Base-by-base conservation (phyloP, 1,140 invertebrate genomes). In the Papilio glaucus region DNA sequence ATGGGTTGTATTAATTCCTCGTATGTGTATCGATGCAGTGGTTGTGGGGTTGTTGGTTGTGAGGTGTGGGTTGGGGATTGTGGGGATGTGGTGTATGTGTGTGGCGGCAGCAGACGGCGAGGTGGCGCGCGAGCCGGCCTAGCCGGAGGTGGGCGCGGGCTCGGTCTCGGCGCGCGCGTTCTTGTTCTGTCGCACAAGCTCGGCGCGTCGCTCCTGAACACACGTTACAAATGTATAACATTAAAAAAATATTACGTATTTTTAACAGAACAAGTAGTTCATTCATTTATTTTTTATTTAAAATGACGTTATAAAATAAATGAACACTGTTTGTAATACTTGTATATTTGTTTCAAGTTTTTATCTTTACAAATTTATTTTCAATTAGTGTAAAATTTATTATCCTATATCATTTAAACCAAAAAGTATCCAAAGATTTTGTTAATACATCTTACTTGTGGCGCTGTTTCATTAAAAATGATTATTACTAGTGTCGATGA, bases 171-270 rank as follows among this genome's bases (percentile, higher is more conserved):
- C 87, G 84, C 86, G 92, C 76, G 95, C 94, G 76, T 95, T 95
- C 93, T 97, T 97, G 88, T 98, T 98, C 93, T 97, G 96, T 81
- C 97, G 96, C 73, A 98, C 97, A 77, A 96, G 92, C 87, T 97
- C 96, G 57, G 96, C 96, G 84, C 96, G 96, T 84, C 95, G 96
- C 92, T 98, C 97, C 97, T 98, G 92, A 77, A 83, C 29, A 75
- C 15, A 63, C 26, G n/a, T n/a, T n/a, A n/a, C n/a, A n/a, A n/a
- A n/a, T n/a, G n/a, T n/a, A n/a, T n/a, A n/a, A 70, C 7, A 13
- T 42, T 24, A 24, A 13, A 24, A 24, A 53, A 5, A 2, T 0
- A 53, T 26, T 41, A 39, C 8, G 38, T n/a, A n/a, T n/a, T n/a
- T n/a, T n/a, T n/a, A n/a, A n/a, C n/a, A n/a, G n/a, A 33, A 33